Evolutionary conservation across 2,797 vertebrate genomes (phyloP).

Genomic region (Setipinna tenuifilis): DNA sequence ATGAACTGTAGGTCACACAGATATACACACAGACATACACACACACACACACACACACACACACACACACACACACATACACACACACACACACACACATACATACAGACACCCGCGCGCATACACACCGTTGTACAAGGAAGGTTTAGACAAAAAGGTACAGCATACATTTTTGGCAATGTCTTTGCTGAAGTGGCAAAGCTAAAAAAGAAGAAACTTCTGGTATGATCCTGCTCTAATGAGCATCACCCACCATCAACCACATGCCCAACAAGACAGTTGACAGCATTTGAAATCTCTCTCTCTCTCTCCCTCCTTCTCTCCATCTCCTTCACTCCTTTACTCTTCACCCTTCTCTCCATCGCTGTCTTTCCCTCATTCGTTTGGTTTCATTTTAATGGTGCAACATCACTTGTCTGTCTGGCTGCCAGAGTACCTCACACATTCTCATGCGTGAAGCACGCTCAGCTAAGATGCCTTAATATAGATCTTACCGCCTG

Average conservation of each 20-base stretch:
- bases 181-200: constrained; percentile 1
- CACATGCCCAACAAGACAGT: constrained; percentile 23
- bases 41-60: constrained; percentile 1
- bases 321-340: neutral
- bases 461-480: constrained; percentile 48
- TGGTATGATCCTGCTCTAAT: constrained; percentile 23
- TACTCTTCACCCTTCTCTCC: neutral
- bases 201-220: neutral
- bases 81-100: neutral
- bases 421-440: constrained; percentile 28
- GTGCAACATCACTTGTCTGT: constrained; percentile 35
- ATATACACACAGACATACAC: neutral
- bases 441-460: constrained; percentile 40
- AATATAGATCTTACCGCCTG: constrained; percentile 58
- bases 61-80: neutral
- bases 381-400: constrained; percentile 5
- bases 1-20: neutral
- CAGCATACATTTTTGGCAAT: constrained; percentile 12
- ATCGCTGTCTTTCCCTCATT: constrained; percentile 28
- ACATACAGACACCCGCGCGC: neutral
- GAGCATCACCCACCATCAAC: constrained; percentile 11
- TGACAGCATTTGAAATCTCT: constrained; percentile 26
- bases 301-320: constrained; percentile 12
- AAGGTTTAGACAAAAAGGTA: constrained; percentile 19
- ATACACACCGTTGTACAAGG: neutral